Evolutionary conservation across 2,113 vertebrate species (phyloP).

Genomic region (Eulemur rufifrons): DNA sequence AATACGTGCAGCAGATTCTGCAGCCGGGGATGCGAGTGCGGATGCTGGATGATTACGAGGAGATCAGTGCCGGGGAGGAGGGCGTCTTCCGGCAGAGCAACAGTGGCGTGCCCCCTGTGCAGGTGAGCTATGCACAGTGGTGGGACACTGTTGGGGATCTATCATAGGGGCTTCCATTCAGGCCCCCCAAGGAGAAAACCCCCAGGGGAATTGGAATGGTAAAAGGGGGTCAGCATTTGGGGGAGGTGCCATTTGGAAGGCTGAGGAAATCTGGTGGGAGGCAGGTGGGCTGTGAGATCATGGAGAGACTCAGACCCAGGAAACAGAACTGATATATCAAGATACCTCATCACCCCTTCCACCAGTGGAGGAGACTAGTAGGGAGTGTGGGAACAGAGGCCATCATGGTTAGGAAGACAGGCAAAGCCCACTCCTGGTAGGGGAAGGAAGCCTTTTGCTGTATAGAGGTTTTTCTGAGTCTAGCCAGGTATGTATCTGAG

Average conservation of each 20-base stretch:
- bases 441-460: neutral
- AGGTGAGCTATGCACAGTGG: slow-evolving; percentile 66
- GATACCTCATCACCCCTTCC: rapidly evolving
- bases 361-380: neutral
- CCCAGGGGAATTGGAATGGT: neutral
- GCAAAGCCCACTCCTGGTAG: neutral
- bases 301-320: neutral
- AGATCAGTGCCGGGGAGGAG: slow-evolving; percentile 91
- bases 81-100: slow-evolving; percentile 95
- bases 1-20: slow-evolving; percentile 91
- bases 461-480: neutral
- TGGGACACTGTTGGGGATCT: too few species aligned
- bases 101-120: slow-evolving; percentile 89
- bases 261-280: neutral
- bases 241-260: neutral
- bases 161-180: too few species aligned
- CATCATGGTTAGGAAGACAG: neutral
- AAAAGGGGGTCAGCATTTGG: neutral
- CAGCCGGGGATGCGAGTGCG: slow-evolving; percentile 92
- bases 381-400: neutral
- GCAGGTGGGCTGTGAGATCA: neutral
- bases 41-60: slow-evolving; percentile 96
- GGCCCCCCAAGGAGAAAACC: neutral
- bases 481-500: neutral
- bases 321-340: neutral